A percentile compares a stretch with the other conserved stretches of the same genome.
Conservation (phyloP, 2,113 vertebrate genomes). For the Condylura cristata region DNA sequence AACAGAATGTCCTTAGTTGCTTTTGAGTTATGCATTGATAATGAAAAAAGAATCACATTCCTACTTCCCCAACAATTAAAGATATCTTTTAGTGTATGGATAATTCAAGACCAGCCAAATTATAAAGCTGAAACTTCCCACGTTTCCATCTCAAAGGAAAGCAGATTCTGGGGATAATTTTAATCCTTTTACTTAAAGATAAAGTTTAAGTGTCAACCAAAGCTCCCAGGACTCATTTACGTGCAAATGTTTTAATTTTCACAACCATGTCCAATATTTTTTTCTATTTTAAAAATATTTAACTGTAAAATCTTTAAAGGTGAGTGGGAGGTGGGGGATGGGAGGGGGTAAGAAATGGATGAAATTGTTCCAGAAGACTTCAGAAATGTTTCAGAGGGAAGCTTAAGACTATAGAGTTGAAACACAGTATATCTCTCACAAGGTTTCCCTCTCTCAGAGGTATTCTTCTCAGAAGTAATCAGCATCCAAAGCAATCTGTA, state of each 20-base stretch:
- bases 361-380: background rate
- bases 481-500: slow-evolving; percentile 6
- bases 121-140: slow-evolving; percentile 26
- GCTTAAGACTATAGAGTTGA: background rate
- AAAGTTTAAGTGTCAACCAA: background rate
- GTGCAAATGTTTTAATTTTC: background rate
- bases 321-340: background rate
- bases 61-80: slow-evolving; percentile 54
- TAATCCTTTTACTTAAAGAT: background rate
- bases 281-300: background rate
- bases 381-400: background rate
- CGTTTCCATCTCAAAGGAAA: slow-evolving; percentile 21
- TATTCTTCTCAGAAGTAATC: background rate
- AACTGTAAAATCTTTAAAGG: background rate
- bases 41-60: slow-evolving; percentile 40
- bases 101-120: slow-evolving; percentile 29
- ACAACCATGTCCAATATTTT: background rate
- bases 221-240: background rate
- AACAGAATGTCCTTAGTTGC: slow-evolving; percentile 13
- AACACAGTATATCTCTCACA: background rate
- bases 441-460: background rate
- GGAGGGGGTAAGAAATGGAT: background rate
- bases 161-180: background rate
- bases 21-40: slow-evolving; percentile 44
- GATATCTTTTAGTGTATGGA: slow-evolving; percentile 9